These are phyloP conservation scores for Calyptommatus sinebrachiatus DNA, from an alignment of 2,113 vertebrate genomes.

Conservation along the genomic window DNA sequence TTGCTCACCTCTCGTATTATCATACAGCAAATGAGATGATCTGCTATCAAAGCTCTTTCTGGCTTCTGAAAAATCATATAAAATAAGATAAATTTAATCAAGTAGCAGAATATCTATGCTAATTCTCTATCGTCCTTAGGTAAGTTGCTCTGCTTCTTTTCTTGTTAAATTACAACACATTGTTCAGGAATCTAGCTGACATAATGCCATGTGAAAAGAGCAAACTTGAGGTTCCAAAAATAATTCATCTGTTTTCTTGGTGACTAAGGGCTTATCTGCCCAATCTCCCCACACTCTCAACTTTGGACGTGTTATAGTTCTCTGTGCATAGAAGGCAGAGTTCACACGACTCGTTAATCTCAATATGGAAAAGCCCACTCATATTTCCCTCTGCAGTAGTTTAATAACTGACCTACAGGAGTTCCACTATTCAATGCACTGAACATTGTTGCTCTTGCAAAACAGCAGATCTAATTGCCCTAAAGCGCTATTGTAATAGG, in stretches of 20 bases:
- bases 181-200: slow-evolving; percentile 16
- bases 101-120: not conserved
- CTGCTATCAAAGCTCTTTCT: slow-evolving; percentile 17
- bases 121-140: not conserved
- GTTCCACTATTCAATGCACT: too few relatives aligned
- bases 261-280: slow-evolving; percentile 6
- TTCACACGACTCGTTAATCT: not conserved
- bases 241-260: not conserved
- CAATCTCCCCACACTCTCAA: not conserved
- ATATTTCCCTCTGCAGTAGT: not conserved
- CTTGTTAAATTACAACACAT: slow-evolving; percentile 18
- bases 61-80: not conserved
- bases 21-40: not conserved
- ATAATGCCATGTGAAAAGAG: not conserved
- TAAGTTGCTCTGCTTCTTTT: slow-evolving; percentile 26
- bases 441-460: not conserved
- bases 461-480: not conserved
- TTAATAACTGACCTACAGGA: not conserved
- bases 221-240: not conserved
- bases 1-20: not conserved
- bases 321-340: not conserved
- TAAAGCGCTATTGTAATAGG: slow-evolving; percentile 1
- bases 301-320: not conserved
- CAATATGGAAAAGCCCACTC: not conserved
- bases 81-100: slow-evolving; percentile 11